phyloP scores from a whole-genome alignment of 2,113 vertebrate species.

The Marmota monax region DNA sequence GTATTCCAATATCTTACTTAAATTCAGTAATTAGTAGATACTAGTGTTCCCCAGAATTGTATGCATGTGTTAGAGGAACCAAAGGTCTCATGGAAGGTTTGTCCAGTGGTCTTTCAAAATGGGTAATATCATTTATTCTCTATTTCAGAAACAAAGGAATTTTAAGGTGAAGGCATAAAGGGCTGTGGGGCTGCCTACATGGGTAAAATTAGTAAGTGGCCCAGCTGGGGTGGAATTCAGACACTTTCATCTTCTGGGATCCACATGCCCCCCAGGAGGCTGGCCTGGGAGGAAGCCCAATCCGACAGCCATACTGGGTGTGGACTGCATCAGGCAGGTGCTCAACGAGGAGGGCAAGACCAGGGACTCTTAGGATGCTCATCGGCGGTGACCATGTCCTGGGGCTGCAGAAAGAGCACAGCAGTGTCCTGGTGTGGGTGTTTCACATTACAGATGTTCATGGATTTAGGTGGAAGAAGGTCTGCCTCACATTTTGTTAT shows the following conservation, averaged over 20 bases:
- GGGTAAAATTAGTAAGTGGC: not conserved
- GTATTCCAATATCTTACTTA: not conserved
- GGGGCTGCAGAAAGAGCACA: not conserved
- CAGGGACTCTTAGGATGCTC: no score
- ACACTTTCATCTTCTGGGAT: not conserved
- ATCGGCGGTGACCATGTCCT: rapidly evolving
- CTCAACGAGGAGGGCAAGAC: not conserved
- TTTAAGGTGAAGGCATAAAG: not conserved
- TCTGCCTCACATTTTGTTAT: not conserved
- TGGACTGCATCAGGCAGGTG: not conserved
- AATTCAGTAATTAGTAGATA: not conserved
- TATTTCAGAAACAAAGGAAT: not conserved
- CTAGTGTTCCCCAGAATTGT: not conserved
- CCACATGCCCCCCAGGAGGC: not conserved
- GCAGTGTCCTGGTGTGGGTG: rapidly evolving
- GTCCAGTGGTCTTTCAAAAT: not conserved
- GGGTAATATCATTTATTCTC: not conserved
- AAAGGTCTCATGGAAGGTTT: not conserved
- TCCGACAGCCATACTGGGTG: not conserved
- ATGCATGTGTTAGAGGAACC: no score
- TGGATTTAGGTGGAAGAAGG: not conserved
- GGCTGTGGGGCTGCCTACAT: rapidly evolving
- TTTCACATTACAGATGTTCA: rapidly evolving
- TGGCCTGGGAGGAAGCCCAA: not conserved
- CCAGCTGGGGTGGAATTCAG: not conserved